Percentiles rank a stretch among this genome's conserved stretches.
These are phyloP conservation scores for Rhea americana DNA, from an alignment of 2,113 vertebrate species.

Conservation along the genomic window DNA sequence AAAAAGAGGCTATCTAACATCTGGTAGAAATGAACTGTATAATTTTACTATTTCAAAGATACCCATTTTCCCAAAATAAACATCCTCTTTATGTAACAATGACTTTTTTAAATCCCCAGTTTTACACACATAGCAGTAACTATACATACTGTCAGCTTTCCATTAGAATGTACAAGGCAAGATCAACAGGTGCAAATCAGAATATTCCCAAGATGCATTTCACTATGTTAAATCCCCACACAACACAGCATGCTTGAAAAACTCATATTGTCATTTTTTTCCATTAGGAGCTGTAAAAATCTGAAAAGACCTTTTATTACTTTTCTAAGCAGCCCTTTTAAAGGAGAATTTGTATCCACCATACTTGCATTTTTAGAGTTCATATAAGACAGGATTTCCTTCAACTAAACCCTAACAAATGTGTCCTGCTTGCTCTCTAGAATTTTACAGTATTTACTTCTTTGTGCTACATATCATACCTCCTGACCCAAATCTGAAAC, in stretches of 20 bases:
- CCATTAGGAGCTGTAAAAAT: background rate
- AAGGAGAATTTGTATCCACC: background rate
- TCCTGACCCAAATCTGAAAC: constrained; percentile 48
- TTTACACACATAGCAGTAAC: background rate
- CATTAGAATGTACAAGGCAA: background rate
- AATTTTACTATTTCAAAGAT: constrained; percentile 39
- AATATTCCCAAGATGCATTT: background rate
- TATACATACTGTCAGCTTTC: background rate
- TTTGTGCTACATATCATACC: constrained; percentile 16
- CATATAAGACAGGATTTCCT: background rate
- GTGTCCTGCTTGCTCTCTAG: background rate
- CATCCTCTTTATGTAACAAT: constrained; percentile 10
- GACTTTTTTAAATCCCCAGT: constrained; percentile 1
- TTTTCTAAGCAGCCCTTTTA: background rate
- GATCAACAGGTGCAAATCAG: background rate
- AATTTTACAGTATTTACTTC: constrained; percentile 52
- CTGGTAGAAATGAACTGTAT: constrained; percentile 52
- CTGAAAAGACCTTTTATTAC: background rate
- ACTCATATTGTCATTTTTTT: background rate
- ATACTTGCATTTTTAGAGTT: background rate
- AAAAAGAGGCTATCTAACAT: constrained; percentile 10
- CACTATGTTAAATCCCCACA: background rate
- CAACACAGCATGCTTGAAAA: background rate
- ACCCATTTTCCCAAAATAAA: constrained; percentile 55
- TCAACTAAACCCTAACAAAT: background rate